Evolutionary conservation across 2,888 invertebrate genomes (phyloP), one percentile per base, ranked within the genome.

Genomic region (Drosophila histrio): DNA sequence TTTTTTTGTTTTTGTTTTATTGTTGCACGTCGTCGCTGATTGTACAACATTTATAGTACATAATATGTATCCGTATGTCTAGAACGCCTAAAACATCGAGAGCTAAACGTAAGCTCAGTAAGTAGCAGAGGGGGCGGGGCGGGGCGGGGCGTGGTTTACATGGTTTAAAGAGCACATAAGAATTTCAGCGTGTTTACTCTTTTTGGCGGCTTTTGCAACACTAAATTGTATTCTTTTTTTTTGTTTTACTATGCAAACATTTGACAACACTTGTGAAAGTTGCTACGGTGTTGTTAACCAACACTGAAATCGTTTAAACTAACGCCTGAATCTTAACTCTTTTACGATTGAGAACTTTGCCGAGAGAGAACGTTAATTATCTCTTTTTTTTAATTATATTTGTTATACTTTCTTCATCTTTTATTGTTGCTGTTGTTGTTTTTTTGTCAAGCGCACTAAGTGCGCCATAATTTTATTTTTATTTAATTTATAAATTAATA

Each of bases 21-120:
- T 82, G 87, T 83, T 84, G 87, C 89, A 88, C 87, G 72, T 85
- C 86, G 76, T 87, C 88, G 83, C 86, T 88, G 89, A 78, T 83
- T 83, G 89, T 87, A 83, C 83, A 83, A 83, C 83, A 88, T 77
- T 81, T 77, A 77, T 66, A 82, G 80, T 86, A 71, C 68, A 64
- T 64, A 61, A 64, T 64, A 61, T 71, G 60, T 77, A 61, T 71
- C 72, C 43, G 73, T 77, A 87, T 74, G 66, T 79, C 83, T 86
- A 72, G 83, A 79, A 79, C 62, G 83, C 82, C 86, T 69, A 73
- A 77, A 84, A 84, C 81, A 81, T 79, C 87, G 61, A 81, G 68
- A 77, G 81, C 87, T 87, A 65, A 65, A 57, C 52, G 34, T 46
- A 75, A 82, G 80, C 83, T 80, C 74, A 70, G 44, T 39, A 57